Evolutionary conservation across 2,113 vertebrate genomes (phyloP).

Genomic region (Okapia johnstoni): DNA sequence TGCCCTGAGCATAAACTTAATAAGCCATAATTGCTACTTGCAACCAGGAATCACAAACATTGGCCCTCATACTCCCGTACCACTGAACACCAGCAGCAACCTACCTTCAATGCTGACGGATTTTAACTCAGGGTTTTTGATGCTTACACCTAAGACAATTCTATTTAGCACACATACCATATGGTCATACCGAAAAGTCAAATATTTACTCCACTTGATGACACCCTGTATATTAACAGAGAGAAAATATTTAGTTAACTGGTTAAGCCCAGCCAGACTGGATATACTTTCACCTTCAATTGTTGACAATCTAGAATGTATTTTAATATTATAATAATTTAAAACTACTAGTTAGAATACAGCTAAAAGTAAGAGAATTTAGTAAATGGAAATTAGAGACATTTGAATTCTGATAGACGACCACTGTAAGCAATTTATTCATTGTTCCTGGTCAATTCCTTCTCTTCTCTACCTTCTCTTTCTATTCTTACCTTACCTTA

Average conservation of each 20-base stretch:
- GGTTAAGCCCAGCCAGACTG: neutral
- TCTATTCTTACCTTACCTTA: neutral
- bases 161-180: neutral
- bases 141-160: neutral
- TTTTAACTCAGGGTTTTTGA: neutral
- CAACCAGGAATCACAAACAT: neutral
- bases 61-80: neutral
- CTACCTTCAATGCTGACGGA: neutral
- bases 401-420: neutral
- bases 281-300: neutral
- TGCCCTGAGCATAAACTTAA: neutral
- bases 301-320: neutral
- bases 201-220: neutral
- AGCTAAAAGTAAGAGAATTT: neutral
- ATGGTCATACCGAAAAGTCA: neutral
- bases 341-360: neutral
- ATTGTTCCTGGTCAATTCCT: neutral
- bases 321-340: neutral
- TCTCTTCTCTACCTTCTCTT: neutral
- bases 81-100: neutral
- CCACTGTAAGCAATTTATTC: neutral
- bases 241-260: constrained; percentile 16
- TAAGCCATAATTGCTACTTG: neutral
- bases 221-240: neutral
- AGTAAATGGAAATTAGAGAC: neutral